phyloP scores from a whole-genome alignment of 1,140 invertebrate species.

The Drosophila athabasca region DNA sequence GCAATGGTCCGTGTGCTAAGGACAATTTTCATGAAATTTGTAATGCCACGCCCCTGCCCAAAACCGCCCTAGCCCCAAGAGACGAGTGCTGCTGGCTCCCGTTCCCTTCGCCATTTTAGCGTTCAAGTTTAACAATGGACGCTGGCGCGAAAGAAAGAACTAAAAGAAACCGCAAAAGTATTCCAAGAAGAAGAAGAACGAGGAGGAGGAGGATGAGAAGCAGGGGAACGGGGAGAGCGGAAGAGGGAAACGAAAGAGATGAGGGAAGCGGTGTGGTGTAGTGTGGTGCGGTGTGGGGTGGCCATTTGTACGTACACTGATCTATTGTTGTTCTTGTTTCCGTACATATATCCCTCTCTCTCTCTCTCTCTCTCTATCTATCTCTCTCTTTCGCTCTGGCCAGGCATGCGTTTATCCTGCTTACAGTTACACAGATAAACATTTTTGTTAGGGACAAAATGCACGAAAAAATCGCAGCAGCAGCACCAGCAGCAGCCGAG shows the following conservation, averaged over 20 bases:
- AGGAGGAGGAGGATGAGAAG: background rate
- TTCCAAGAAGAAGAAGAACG: conserved; percentile 23
- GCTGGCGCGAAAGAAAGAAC: conserved; percentile 53
- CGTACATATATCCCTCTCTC: conserved; percentile 5
- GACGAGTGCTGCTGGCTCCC: background rate
- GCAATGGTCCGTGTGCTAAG: conserved; percentile 1
- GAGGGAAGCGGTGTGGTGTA: too few relatives aligned
- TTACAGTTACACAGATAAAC: conserved; percentile 75
- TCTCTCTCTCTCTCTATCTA: background rate
- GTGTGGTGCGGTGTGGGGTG: conserved; percentile 25
- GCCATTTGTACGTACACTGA: conserved; percentile 76
- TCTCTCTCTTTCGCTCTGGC: conserved; percentile 13
- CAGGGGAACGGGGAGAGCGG: too few relatives aligned
- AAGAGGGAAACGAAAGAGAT: too few relatives aligned
- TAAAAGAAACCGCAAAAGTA: conserved; percentile 64
- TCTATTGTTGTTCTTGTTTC: conserved; percentile 59
- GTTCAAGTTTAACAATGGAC: conserved; percentile 69
- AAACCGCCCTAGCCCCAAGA: background rate
- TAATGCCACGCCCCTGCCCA: conserved; percentile 50
- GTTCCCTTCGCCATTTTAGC: conserved; percentile 30
- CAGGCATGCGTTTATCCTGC: conserved; percentile 54
- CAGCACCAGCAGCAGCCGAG: too few relatives aligned
- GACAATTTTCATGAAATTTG: conserved; percentile 74
- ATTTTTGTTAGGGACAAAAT: conserved; percentile 54
- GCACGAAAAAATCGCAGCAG: conserved; percentile 16